These are phyloP conservation scores for Pseudoatta argentina DNA, from an alignment of 1,140 invertebrate genomes.

Conservation along the genomic window DNA sequence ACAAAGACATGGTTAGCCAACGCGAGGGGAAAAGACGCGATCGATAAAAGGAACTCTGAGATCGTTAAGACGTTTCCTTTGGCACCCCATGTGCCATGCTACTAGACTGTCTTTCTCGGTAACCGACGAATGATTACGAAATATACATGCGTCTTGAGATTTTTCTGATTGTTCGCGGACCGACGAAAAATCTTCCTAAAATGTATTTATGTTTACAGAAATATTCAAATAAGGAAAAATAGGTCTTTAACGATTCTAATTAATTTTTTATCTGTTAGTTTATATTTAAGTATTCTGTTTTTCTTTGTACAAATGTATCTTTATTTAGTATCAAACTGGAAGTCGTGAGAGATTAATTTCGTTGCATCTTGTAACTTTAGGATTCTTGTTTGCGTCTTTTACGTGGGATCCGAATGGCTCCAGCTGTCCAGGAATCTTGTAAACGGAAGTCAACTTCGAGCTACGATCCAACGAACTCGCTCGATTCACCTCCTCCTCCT, in stretches of 20 bases:
- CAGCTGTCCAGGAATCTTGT: slow-evolving; percentile 10
- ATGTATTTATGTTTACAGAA: not conserved
- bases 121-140: slow-evolving; percentile 1
- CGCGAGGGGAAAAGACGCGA: slow-evolving; percentile 45
- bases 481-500: slow-evolving; percentile 18
- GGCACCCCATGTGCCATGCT: not conserved
- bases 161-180: not conserved
- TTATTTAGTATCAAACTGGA: not conserved
- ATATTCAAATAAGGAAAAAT: not conserved
- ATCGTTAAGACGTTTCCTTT: slow-evolving; percentile 42
- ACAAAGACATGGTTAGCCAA: slow-evolving; percentile 47
- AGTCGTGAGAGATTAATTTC: not conserved
- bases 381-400: slow-evolving; percentile 16
- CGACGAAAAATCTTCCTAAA: not conserved
- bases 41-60: slow-evolving; percentile 63
- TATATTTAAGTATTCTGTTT: not conserved
- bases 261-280: not conserved
- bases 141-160: not conserved
- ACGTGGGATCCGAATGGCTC: slow-evolving; percentile 37
- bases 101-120: not conserved
- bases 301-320: not conserved
- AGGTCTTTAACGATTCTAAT: not conserved
- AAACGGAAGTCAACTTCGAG: slow-evolving; percentile 47
- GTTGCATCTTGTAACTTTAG: not conserved
- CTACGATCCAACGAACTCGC: slow-evolving; percentile 41